phyloP scores from a whole-genome alignment of 2,888 invertebrate genomes.

The Tromatobia lineatoria region DNA sequence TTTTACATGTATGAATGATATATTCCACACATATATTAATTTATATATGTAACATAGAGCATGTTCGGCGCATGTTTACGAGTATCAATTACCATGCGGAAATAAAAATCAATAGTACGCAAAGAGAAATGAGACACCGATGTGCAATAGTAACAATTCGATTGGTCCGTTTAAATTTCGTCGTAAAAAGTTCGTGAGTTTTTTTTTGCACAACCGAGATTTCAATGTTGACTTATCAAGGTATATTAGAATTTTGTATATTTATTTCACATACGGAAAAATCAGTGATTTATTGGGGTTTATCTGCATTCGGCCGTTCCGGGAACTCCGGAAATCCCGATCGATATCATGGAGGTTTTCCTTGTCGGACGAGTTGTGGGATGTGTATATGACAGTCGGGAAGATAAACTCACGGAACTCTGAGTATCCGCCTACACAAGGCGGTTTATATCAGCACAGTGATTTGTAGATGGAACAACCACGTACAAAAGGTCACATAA shows the following conservation, averaged over 20 bases:
- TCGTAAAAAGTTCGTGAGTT: neutral
- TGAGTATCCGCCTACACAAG: neutral
- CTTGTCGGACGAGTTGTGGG: neutral
- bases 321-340: conserved; percentile 13
- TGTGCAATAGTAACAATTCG: neutral
- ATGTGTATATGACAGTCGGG: neutral
- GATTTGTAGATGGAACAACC: neutral
- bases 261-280: neutral
- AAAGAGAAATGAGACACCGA: neutral
- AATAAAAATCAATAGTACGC: neutral
- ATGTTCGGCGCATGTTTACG: too few relatives aligned
- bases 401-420: conserved; percentile 29
- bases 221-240: neutral
- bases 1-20: neutral
- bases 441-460: neutral
- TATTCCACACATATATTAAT: neutral
- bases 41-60: too few relatives aligned
- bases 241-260: neutral
- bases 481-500: conserved; percentile 10
- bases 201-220: neutral
- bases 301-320: neutral
- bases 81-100: neutral
- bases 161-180: neutral
- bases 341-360: conserved; percentile 4
- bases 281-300: neutral